phyloP scores from a whole-genome alignment of 2,888 invertebrate species.

The Dolichopus griseipennis region DNA sequence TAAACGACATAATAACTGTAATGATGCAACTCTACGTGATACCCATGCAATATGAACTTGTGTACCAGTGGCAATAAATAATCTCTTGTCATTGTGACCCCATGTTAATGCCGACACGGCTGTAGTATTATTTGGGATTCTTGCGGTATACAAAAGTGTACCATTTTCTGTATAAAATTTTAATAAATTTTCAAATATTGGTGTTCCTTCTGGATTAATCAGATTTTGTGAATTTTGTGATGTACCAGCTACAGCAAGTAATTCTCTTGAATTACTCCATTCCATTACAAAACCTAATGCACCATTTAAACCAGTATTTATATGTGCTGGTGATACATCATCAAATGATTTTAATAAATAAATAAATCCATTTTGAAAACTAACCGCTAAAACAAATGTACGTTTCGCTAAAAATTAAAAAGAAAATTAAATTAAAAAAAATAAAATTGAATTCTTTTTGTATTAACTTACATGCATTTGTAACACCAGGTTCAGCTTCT shows the following conservation, averaged over 20 bases:
- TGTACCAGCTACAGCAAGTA: conserved; percentile 84
- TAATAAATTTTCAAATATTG: conserved; percentile 68
- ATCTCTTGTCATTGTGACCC: conserved; percentile 94
- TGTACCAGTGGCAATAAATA: conserved; percentile 89
- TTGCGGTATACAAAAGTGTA: conserved; percentile 66
- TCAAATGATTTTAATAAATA: conserved; percentile 85
- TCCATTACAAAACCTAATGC: conserved; percentile 75
- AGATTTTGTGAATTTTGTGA: conserved; percentile 38
- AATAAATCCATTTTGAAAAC: conserved; percentile 82
- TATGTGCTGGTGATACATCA: conserved; percentile 82
- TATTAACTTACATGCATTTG: conserved; percentile 43
- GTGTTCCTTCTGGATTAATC: conserved; percentile 37
- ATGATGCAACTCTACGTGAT: conserved; percentile 77
- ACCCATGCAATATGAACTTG: conserved; percentile 91
- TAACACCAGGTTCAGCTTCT: conserved; percentile 55
- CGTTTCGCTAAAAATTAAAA: conserved; percentile 46
- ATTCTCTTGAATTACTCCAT: conserved; percentile 91
- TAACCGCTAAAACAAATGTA: conserved; percentile 74
- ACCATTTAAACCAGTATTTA: conserved; percentile 72
- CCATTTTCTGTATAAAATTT: conserved; percentile 89
- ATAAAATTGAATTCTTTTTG: neutral
- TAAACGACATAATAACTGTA: conserved; percentile 81
- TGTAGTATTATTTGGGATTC: conserved; percentile 65
- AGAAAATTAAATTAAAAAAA: conserved; percentile 13
- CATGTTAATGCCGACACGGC: conserved; percentile 90